phyloP scores from a whole-genome alignment of 2,888 invertebrate genomes.

The Allacma fusca region DNA sequence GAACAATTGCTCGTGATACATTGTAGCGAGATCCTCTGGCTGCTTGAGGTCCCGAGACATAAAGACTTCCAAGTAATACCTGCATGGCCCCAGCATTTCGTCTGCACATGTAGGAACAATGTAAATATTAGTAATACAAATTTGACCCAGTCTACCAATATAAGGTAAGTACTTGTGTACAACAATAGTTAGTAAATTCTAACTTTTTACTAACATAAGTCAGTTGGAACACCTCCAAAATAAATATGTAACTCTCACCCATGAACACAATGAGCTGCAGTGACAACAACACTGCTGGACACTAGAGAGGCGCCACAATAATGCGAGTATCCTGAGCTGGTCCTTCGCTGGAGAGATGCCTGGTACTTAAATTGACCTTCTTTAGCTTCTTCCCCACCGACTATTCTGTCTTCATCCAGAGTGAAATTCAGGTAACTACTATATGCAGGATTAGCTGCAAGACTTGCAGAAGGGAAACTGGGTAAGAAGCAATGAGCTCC shows the following conservation, averaged over 20 bases:
- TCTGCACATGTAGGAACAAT: too few relatives aligned
- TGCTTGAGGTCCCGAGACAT: conserved; percentile 24
- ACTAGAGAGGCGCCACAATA: conserved; percentile 52
- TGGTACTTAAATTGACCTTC: conserved; percentile 63
- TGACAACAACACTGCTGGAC: conserved; percentile 43
- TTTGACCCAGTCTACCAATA: too few relatives aligned
- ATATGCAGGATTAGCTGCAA: conserved; percentile 16
- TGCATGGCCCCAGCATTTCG: conserved; percentile 7
- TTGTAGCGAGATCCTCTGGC: conserved; percentile 31
- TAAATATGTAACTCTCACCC: conserved; percentile 49
- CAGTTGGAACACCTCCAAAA: too few relatives aligned
- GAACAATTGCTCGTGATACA: conserved; percentile 33
- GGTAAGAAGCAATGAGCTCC: conserved; percentile 24
- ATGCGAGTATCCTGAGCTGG: conserved; percentile 37
- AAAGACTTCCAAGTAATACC: conserved; percentile 20
- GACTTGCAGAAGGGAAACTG: conserved; percentile 27
- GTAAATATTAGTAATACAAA: too few relatives aligned
- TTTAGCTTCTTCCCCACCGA: conserved; percentile 62
- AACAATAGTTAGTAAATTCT: too few relatives aligned
- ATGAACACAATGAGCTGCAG: conserved; percentile 54
- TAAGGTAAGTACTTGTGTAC: too few relatives aligned
- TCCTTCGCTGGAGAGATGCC: conserved; percentile 50
- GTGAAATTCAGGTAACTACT: conserved; percentile 4
- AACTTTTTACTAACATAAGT: too few relatives aligned
- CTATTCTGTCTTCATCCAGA: conserved; percentile 56